Evolutionary conservation across 2,113 vertebrate genomes (phyloP), one percentile per base, ranked within the genome.

Genomic region (Urocolius indicus): DNA sequence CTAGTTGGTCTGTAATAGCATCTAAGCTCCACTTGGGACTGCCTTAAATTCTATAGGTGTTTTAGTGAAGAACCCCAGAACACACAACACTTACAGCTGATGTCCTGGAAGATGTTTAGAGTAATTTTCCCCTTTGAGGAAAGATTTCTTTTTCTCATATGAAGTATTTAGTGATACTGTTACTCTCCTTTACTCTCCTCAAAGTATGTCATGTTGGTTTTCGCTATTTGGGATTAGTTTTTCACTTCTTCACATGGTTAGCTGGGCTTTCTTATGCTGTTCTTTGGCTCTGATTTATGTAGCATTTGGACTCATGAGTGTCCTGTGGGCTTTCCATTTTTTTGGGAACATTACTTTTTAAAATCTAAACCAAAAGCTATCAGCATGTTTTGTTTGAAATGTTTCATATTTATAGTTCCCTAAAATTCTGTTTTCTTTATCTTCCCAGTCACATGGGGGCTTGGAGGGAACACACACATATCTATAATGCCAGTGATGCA

Each of bases 281-380:
- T 98, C 98, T 96, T 98, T 98, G 98, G 98, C 98, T 98, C 98
- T 98, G 97, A 97, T 98, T 98, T 98, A 95, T 94, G 94, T 79
- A 97, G 96, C 94, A 79, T 77, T 96, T 93, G 92, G 96, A 98
- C 96, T 97, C 96, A 85, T 96, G 97, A 96, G 93, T 98, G 97
- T 98, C 98, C 98, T 98, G 97, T 95, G 98, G 96, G 92, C 94
- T 97, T 96, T 96, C 87, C 81, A 79, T 97, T 97, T 98, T 92
- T 97, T 98, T 98, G 96, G 97, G 98, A 97, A 87, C 26, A 26
- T 84, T 95, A 76, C 84, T 67, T 97, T 98, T 98, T 97, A 98
- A 98, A 98, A 98, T 97, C 83, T 88, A 94, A 97, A 97, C 55
- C 94, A 96, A 97, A 98, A 97, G 65, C 92, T 95, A 97, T 97